Evolutionary conservation across 2,113 vertebrate genomes (phyloP).

Genomic region (Trogon surrucura): DNA sequence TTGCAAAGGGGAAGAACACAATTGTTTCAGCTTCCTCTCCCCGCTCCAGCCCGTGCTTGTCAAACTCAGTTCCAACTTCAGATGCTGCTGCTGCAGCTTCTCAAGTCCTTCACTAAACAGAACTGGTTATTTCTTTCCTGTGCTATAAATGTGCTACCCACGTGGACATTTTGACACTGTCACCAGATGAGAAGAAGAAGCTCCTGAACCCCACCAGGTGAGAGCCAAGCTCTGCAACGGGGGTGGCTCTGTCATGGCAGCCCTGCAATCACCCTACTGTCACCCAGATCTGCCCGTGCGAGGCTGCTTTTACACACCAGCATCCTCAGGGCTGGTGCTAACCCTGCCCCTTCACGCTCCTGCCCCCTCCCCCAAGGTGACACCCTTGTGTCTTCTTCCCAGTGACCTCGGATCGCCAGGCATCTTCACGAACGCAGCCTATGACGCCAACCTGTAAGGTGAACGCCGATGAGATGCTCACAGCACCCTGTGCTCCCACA

Average conservation of each 20-base stretch:
- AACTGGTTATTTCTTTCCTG: not conserved
- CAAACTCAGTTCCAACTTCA: not conserved
- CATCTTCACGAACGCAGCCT: conserved; percentile 25
- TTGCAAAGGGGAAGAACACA: not conserved
- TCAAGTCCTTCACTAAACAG: not conserved
- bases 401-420: conserved; percentile 31
- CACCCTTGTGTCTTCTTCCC: not conserved
- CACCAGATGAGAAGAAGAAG: conserved; percentile 53
- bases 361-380: not conserved
- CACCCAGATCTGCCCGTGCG: not conserved
- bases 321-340: not conserved
- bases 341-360: not conserved
- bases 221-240: not conserved
- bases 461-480: rapidly evolving
- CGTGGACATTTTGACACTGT: rapidly evolving
- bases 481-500: not conserved
- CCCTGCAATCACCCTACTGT: rapidly evolving
- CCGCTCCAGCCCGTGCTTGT: rapidly evolving
- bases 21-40: not conserved
- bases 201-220: conserved; percentile 59
- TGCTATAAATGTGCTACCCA: not conserved
- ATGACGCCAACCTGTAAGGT: conserved; percentile 31
- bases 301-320: not conserved
- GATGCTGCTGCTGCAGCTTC: not conserved
- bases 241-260: not conserved